These are phyloP conservation scores for Cephalopachus bancanus DNA, from an alignment of 2,797 vertebrate species.

Conservation along the genomic window DNA sequence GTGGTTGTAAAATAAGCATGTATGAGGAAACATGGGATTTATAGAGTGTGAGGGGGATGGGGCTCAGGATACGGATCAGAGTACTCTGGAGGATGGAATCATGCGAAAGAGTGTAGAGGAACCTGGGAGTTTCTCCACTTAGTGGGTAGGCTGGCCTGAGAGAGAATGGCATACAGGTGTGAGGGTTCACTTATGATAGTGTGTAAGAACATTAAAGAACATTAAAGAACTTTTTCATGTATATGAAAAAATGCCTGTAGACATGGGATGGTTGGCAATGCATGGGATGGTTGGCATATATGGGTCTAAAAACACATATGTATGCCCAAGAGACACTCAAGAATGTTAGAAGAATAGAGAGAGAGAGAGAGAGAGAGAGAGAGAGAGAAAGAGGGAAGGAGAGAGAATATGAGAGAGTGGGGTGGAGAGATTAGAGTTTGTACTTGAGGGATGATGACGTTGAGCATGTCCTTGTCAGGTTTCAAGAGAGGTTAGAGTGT, in stretches of 20 bases:
- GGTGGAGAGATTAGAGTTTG: neutral
- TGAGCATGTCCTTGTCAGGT: rapidly evolving
- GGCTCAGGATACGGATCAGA: neutral
- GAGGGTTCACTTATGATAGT: neutral
- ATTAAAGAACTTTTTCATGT: neutral
- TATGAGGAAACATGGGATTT: neutral
- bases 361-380: neutral
- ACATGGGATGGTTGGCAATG: too few species aligned
- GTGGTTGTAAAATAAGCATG: too few species aligned
- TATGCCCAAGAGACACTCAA: neutral
- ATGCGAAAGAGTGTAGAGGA: too few species aligned
- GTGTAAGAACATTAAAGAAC: neutral
- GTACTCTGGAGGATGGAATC: neutral
- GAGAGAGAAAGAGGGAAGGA: neutral
- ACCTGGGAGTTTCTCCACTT: neutral
- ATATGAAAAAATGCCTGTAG: neutral
- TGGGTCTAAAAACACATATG: neutral
- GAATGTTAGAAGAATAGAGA: too few species aligned
- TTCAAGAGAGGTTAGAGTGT: neutral
- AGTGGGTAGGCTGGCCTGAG: neutral
- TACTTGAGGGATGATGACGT: neutral
- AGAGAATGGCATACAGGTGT: neutral
- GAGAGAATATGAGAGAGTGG: neutral
- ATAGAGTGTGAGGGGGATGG: neutral
- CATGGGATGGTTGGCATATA: too few species aligned